Evolutionary conservation across 2,797 vertebrate genomes (phyloP).

Genomic region (Phoeniculus purpureus): DNA sequence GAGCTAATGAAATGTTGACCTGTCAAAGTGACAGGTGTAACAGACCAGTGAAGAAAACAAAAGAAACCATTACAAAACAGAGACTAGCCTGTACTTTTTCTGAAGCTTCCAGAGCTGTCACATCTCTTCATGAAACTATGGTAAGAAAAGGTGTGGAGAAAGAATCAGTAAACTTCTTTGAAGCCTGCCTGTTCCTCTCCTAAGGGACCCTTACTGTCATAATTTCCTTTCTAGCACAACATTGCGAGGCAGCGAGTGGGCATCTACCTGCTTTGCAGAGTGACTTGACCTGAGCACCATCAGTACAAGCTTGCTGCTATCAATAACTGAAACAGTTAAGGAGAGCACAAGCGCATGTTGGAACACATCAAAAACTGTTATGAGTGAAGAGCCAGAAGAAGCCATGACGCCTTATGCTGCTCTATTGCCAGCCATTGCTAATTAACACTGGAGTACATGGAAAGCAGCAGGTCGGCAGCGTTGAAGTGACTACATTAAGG

Average conservation of each 20-base stretch:
- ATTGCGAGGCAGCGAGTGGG: rapidly evolving
- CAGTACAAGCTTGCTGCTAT: not conserved
- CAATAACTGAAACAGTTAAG: not conserved
- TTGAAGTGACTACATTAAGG: not conserved
- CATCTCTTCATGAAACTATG: not conserved
- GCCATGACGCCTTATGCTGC: not conserved
- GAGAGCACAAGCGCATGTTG: rapidly evolving
- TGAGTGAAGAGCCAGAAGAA: not conserved
- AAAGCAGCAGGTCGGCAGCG: not conserved
- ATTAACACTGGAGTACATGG: not conserved
- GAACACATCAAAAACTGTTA: not conserved
- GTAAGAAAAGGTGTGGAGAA: not conserved
- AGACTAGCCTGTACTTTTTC: not conserved
- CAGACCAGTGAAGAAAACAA: not conserved
- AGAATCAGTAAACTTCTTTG: not conserved
- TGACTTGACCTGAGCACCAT: not conserved
- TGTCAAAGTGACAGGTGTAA: not conserved
- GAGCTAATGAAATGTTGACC: not conserved
- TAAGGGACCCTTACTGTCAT: too few relatives aligned
- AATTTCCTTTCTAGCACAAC: not conserved
- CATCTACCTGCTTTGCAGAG: not conserved
- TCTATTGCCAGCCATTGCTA: not conserved
- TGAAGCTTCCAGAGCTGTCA: not conserved
- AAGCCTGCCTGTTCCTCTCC: not conserved
- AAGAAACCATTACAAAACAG: not conserved